Evolutionary conservation across 2,888 invertebrate species (phyloP).

Genomic region (Chrysomela aeneicollis): DNA sequence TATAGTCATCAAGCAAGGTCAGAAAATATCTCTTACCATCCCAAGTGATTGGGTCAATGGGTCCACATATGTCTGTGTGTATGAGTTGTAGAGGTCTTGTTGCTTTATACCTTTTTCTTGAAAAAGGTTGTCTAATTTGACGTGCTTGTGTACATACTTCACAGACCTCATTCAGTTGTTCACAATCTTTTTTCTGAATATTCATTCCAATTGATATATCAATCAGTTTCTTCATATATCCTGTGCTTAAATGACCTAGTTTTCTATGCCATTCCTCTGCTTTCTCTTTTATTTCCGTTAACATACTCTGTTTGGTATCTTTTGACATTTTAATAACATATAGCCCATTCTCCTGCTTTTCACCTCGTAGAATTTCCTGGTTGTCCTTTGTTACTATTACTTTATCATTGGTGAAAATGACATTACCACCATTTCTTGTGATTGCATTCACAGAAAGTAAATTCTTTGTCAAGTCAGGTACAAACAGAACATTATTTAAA

Average conservation of each 20-base stretch:
- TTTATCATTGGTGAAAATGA: conserved; percentile 39
- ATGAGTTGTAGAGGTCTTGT: conserved; percentile 52
- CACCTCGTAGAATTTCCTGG: conserved; percentile 32
- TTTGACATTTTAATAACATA: background rate
- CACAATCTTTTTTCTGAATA: conserved; percentile 14
- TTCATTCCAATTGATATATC: conserved; percentile 26
- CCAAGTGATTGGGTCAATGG: conserved; percentile 50
- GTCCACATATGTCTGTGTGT: conserved; percentile 53
- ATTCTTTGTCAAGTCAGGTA: conserved; percentile 47
- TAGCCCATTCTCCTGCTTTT: conserved; percentile 25
- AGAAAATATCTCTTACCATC: conserved; percentile 53
- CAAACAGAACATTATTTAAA: conserved; percentile 41
- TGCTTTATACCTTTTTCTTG: conserved; percentile 44
- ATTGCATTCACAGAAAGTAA: conserved; percentile 48
- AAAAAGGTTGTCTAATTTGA: conserved; percentile 54
- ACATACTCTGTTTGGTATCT: background rate
- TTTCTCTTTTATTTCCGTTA: background rate
- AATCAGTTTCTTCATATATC: conserved; percentile 29
- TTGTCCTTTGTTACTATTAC: conserved; percentile 39
- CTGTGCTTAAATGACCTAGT: conserved; percentile 27
- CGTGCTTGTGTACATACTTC: conserved; percentile 55
- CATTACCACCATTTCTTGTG: conserved; percentile 44
- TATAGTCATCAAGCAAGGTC: conserved; percentile 53
- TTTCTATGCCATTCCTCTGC: conserved; percentile 21
- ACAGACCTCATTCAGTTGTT: conserved; percentile 36